Conservation (phyloP, 2,113 vertebrate species). For the Choloepus hoffmanni region DNA sequence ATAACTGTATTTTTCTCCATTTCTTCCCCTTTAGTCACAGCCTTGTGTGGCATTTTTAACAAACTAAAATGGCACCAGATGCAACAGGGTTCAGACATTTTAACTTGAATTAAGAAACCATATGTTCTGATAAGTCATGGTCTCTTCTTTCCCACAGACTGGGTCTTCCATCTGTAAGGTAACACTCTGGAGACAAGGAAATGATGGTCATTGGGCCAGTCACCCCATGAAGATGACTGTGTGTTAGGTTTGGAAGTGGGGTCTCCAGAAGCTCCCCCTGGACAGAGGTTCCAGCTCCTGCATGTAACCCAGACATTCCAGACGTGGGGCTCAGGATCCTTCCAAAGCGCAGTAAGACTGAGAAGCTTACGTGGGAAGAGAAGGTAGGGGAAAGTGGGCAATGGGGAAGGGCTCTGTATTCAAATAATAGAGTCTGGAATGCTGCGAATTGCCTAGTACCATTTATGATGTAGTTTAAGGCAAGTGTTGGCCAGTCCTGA, state of each 20-base stretch:
- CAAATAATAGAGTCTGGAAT: not conserved
- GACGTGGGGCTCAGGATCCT: not conserved
- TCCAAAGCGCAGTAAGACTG: not conserved
- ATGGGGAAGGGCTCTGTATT: not conserved
- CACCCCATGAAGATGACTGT: constrained; percentile 55
- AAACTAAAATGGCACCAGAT: constrained; percentile 97
- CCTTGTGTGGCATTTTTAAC: constrained; percentile 98
- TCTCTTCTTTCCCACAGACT: constrained; percentile 93
- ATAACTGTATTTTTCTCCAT: constrained; percentile 98
- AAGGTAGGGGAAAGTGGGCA: not conserved
- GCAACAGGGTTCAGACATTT: constrained; percentile 94
- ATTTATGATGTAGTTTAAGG: not conserved
- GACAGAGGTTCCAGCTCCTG: not conserved
- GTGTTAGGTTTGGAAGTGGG: constrained; percentile 33
- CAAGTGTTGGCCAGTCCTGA: not conserved
- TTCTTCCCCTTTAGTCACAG: constrained; percentile 98
- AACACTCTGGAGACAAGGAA: constrained; percentile 82
- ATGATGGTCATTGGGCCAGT: constrained; percentile 82
- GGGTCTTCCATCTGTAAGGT: constrained; percentile 90
- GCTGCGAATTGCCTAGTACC: not conserved
- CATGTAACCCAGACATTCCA: not conserved
- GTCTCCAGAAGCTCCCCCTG: not conserved
- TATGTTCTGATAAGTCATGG: constrained; percentile 97
- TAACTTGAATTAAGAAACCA: constrained; percentile 94
- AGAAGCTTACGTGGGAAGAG: not conserved